A percentile compares a stretch with the other conserved stretches of the same genome.
phyloP scores from a whole-genome alignment of 1,140 invertebrate species.

The Aethina tumida region DNA sequence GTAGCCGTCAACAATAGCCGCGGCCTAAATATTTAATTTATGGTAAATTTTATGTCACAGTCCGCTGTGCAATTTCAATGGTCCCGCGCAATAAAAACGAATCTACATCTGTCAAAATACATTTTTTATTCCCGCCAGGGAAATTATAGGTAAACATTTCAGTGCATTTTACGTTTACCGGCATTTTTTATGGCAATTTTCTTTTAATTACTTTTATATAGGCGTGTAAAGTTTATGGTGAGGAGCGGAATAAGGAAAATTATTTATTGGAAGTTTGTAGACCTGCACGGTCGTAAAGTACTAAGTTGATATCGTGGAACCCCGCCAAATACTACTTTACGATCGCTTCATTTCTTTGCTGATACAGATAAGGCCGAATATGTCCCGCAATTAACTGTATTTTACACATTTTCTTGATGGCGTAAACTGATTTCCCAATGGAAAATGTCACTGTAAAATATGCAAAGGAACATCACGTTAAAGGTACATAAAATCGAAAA shows the following conservation, averaged over 20 bases:
- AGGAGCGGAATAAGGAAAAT: conserved; percentile 2
- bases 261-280: conserved; percentile 3
- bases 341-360: conserved; percentile 2
- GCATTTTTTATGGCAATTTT: conserved; percentile 3
- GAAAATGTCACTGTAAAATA: no score
- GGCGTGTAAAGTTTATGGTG: conserved; percentile 3
- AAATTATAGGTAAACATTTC: neutral
- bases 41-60: no score
- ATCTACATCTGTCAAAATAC: neutral
- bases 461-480: no score
- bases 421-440: conserved; percentile 1
- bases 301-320: conserved; percentile 2
- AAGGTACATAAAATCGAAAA: no score
- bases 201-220: conserved; percentile 1
- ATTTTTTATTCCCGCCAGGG: neutral
- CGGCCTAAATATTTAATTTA: no score
- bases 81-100: no score
- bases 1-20: no score
- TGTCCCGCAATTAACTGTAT: conserved; percentile 3
- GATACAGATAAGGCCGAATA: conserved; percentile 2
- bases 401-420: neutral
- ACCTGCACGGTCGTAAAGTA: conserved; percentile 1
- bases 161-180: conserved; percentile 3
- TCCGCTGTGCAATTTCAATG: no score
- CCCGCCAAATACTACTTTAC: conserved; percentile 2